phyloP scores from a whole-genome alignment of 2,113 vertebrate species.

The Ammodramus savannarum region DNA sequence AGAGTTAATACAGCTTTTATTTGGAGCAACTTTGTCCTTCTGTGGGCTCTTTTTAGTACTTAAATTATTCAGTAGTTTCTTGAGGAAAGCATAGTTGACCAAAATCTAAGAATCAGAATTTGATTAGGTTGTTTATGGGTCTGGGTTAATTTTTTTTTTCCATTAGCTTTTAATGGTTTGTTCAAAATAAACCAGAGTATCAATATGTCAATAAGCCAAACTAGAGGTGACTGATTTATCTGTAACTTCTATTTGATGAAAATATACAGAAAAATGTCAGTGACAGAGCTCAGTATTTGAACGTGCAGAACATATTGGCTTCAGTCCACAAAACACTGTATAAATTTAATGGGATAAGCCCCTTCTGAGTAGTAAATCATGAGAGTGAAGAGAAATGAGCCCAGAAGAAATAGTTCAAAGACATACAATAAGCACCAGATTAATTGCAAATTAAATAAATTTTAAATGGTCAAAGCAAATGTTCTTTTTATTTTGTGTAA shows the following conservation, averaged over 20 bases:
- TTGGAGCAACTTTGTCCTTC: neutral
- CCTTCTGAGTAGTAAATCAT: neutral
- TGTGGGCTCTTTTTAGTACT: neutral
- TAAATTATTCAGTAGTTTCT: neutral
- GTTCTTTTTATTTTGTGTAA: neutral
- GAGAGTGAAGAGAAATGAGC: neutral
- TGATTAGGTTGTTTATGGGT: neutral
- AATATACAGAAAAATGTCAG: neutral
- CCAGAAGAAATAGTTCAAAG: neutral
- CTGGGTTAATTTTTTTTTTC: neutral
- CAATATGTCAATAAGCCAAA: neutral
- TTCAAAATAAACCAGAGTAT: neutral
- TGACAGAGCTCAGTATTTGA: neutral
- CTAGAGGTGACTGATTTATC: neutral
- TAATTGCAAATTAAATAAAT: neutral
- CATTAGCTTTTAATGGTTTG: neutral
- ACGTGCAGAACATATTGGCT: neutral
- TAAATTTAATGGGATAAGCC: conserved; percentile 24
- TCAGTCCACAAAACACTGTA: neutral
- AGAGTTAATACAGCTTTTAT: neutral
- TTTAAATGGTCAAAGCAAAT: neutral
- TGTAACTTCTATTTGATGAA: neutral
- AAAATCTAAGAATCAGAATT: neutral
- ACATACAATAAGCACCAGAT: neutral
- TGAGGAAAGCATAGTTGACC: neutral